Percentiles rank a stretch among this genome's conserved stretches.
Evolutionary conservation across 2,797 vertebrate species (phyloP).

Genomic region (Mus minutoides): DNA sequence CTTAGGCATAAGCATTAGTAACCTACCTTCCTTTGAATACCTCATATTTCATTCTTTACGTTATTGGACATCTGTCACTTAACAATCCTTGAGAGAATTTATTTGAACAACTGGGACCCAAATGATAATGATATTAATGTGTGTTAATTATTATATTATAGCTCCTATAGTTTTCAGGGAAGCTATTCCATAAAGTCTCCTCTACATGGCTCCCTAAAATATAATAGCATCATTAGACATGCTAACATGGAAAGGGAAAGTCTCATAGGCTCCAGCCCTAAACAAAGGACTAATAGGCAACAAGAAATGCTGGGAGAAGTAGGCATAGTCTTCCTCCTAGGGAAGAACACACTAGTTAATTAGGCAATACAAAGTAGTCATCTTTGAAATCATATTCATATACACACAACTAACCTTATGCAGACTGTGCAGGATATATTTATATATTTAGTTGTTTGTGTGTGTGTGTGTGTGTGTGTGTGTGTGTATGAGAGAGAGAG

Average conservation of each 20-base stretch:
- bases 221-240: neutral
- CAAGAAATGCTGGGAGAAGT: neutral
- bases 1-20: neutral
- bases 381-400: neutral
- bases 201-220: neutral
- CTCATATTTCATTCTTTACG: neutral
- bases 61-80: neutral
- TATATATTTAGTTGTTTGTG: neutral
- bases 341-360: neutral
- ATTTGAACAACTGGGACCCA: neutral
- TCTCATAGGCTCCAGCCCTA: neutral
- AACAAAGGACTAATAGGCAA: neutral
- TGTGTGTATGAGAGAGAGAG: too few species aligned
- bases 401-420: neutral
- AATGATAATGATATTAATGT: neutral
- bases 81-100: neutral
- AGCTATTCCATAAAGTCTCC: neutral
- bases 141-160: neutral
- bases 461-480: neutral
- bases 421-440: too few species aligned
- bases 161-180: neutral
- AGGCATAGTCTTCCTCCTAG: neutral
- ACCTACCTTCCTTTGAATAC: neutral
- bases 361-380: neutral
- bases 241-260: neutral